phyloP scores from a whole-genome alignment of 2,113 vertebrate species.

The Silurus meridionalis region DNA sequence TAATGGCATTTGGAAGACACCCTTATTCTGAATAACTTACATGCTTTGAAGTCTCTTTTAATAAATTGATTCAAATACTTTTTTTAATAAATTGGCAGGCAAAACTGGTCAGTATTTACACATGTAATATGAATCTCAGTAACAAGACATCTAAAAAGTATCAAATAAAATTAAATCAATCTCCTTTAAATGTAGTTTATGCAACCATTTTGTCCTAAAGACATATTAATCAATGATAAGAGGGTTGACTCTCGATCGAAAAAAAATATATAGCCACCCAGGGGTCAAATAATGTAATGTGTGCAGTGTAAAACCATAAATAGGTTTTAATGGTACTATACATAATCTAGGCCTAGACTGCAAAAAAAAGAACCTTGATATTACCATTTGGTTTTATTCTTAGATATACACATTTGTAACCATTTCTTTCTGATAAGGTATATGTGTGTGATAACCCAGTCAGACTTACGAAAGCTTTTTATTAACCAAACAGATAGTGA shows the following conservation, averaged over 20 bases:
- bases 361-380: background rate
- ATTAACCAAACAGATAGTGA: background rate
- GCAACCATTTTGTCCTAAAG: background rate
- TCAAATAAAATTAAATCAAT: background rate
- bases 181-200: background rate
- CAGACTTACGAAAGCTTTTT: background rate
- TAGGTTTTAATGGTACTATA: background rate
- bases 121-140: background rate
- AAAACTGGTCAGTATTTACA: background rate
- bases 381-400: background rate
- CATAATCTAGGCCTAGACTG: background rate
- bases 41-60: too few species aligned
- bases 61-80: too few species aligned
- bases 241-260: background rate
- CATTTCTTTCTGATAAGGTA: background rate
- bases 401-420: background rate
- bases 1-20: too few species aligned
- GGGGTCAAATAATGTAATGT: background rate
- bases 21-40: too few species aligned
- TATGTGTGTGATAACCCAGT: background rate
- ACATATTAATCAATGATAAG: background rate
- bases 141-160: background rate
- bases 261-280: background rate
- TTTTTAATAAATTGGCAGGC: background rate
- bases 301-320: background rate